Base-by-base conservation (phyloP, 2,888 invertebrate genomes). In the Chesias legatella region DNA sequence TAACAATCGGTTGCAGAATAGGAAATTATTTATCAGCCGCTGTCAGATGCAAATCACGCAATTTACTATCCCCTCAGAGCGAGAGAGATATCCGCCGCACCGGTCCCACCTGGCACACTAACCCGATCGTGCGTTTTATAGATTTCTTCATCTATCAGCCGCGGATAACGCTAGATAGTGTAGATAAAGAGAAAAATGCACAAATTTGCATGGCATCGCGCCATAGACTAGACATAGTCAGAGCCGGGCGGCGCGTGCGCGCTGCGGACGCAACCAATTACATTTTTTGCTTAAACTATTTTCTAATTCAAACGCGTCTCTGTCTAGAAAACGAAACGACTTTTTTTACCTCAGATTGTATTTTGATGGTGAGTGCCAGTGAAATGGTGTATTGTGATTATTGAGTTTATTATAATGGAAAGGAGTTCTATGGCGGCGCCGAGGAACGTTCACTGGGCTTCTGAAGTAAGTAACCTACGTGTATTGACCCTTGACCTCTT, bases 31-130 rank as follows among this genome's bases (percentile, higher is more conserved):
- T 76, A 81, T 77, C 79, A 74, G 59, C 59, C 56, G 55, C 67
- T 78, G 81, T 82, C 82, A 76, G 79, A 85, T 83, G 81, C 77
- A 83, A 82, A 84, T 74, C 73, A 65, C 60, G 67, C 73, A 69
- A 76, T 68, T 79, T 82, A 81, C 79, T 71, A 67, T 59, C 81
- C 82, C 84, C 82, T 72, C 71, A 63, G 73, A 83, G 62, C 42
- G 73, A 62, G 78, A 78, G 42, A 8, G 24, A 40, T 57, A 67
- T 69, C 57, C 55, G 20, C 42, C 56, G 39, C 13, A 17, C 13
- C 13, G 13, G 39, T 78, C 73, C 70, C 79, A 51, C 32, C 67
- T 74, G 83, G 62, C 80, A 83, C 62, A 85, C 77, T 79, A 86
- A 84, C 67, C 70, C 80, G 68, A 67, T 75, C 66, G 76, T 79